Base-by-base conservation (phyloP, 2,797 vertebrate species). In the Melanotaenia trifasciata region DNA sequence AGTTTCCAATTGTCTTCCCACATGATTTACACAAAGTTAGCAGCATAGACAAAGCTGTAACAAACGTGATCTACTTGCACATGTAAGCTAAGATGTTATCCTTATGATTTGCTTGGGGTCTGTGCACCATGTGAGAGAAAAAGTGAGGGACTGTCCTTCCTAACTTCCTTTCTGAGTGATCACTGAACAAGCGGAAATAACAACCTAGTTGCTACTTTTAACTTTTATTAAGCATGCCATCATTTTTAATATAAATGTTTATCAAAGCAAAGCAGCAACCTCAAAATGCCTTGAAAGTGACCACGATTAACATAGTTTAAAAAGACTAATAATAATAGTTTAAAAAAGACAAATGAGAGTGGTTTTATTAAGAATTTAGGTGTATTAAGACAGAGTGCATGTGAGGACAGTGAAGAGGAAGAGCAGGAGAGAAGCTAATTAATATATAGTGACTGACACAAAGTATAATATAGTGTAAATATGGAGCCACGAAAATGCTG, bases 71-170 rank as follows among this genome's bases (percentile, higher is more conserved):
- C 3, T 7, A 7, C 54, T 57, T 30, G 13, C 28, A 30, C 54
- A 28, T 57, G 16, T 57, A 30, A 9, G 20, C 5, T n/a, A 20
- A 14, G 18, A 28, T 7, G 13, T 56, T 14, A 28, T 57, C 24
- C 12, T 30, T 16, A 30, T 6, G 53, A 28, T 56, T 56, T 56
- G 50, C 22, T 53, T 24, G 20, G 50, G 50, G 26, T 14, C 53
- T 56, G 53, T 56, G 24, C 53, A 30, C 26, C 53, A 30, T 56
- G 53, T 56, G 53, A 56, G 22, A 24, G 50, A 14, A 56, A 56
- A 56, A 56, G 13, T 28, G 30, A 26, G 6, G 26, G 26, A 28
- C 51, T 54, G 51, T 16, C 53, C 53, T 28, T 30, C 24, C 51
- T 14, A 56, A 30, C 53, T 18, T 56, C 13, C 13, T 56, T 28